Conservation (phyloP, 2,113 vertebrate species). For the Callaeas wilsoni region DNA sequence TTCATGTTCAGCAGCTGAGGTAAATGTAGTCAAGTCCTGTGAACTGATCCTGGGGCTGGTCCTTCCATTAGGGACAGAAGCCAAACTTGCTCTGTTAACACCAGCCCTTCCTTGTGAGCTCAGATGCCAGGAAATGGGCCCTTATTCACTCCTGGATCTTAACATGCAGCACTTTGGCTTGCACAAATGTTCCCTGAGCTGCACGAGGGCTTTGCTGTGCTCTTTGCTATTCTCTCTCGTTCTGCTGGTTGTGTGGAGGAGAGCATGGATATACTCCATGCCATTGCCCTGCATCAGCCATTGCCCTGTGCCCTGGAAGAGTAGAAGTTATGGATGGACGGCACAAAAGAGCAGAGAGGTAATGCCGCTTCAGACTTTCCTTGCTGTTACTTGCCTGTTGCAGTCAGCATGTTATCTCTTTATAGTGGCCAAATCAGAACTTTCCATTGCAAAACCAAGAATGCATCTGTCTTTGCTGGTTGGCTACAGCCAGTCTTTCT, state of each 20-base stretch:
- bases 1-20: not conserved
- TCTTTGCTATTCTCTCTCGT: not conserved
- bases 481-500: not conserved
- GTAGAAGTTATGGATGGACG: not conserved
- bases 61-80: not conserved
- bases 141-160: not conserved
- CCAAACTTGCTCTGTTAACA: not conserved
- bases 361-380: not conserved
- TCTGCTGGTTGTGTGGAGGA: not conserved
- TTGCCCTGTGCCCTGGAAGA: not conserved
- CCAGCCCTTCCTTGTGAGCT: accelerated
- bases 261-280: not conserved
- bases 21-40: not conserved
- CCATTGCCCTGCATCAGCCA: not conserved
- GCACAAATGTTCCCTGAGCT: not conserved
- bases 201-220: not conserved
- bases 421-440: not conserved
- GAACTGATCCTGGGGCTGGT: not conserved
- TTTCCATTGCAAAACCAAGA: not conserved
- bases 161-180: not conserved
- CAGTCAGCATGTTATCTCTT: not conserved
- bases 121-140: not conserved
- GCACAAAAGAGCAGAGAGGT: not conserved
- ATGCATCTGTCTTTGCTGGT: not conserved
- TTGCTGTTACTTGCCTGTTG: not conserved